These are phyloP conservation scores for Cossypha heuglini DNA, from an alignment of 2,797 vertebrate species.

Conservation along the genomic window DNA sequence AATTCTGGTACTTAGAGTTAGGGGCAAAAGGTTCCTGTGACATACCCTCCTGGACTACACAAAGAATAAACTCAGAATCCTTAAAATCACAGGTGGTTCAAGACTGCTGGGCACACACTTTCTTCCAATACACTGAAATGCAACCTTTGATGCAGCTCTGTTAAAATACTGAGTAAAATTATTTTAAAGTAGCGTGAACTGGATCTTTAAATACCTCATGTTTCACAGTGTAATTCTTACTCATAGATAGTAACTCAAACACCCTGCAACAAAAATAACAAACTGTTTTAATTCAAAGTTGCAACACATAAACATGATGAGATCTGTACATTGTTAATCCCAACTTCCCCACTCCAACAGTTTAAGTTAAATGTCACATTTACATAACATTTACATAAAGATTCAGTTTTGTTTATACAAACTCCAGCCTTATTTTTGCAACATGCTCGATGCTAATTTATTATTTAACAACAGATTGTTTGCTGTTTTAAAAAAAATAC, in stretches of 20 bases:
- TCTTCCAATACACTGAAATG: not conserved
- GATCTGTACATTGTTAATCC: conserved; percentile 62
- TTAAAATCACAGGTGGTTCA: not conserved
- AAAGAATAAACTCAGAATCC: not conserved
- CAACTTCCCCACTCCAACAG: conserved; percentile 20
- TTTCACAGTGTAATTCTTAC: not conserved
- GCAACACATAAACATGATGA: conserved; percentile 40
- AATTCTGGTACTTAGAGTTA: not conserved
- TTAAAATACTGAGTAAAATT: not conserved
- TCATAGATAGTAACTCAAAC: not conserved
- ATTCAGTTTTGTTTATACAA: conserved; percentile 53
- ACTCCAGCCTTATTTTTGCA: conserved; percentile 50
- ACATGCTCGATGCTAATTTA: conserved; percentile 10
- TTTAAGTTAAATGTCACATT: conserved; percentile 66
- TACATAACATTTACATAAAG: conserved; percentile 68
- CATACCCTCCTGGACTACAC: not conserved
- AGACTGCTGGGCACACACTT: not conserved
- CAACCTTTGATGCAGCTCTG: not conserved
- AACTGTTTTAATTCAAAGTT: conserved; percentile 42
- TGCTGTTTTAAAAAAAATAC: not conserved
- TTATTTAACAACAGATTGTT: conserved; percentile 54
- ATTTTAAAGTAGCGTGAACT: not conserved
- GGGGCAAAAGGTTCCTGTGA: not conserved
- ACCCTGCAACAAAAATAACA: conserved; percentile 17
- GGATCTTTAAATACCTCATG: not conserved